A percentile compares a stretch with the other conserved stretches of the same genome.
Evolutionary conservation across 2,797 vertebrate species (phyloP).

Genomic region (Silurus lanzhouensis): DNA sequence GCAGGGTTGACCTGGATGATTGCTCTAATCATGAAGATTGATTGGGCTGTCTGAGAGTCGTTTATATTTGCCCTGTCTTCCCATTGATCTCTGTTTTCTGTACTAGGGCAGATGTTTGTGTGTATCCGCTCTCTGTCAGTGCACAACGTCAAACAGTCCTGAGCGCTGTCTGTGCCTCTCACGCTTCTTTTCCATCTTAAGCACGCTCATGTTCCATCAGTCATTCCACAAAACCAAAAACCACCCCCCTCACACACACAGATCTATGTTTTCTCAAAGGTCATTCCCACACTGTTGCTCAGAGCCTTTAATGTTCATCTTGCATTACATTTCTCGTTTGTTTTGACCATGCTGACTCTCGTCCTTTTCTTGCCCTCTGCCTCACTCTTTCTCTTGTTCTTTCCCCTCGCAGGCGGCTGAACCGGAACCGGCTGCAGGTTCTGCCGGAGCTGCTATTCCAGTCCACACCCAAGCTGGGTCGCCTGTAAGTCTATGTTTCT

Average conservation of each 20-base stretch:
- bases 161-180: conserved; percentile 41
- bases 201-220: conserved; percentile 31
- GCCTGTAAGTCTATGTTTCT: conserved; percentile 86
- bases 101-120: conserved; percentile 42
- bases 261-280: conserved; percentile 27
- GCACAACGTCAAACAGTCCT: conserved; percentile 45
- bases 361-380: conserved; percentile 40
- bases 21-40: conserved; percentile 53
- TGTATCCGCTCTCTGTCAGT: conserved; percentile 35
- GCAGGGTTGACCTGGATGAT: conserved; percentile 35
- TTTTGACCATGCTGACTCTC: conserved; percentile 49
- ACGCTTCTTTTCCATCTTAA: conserved; percentile 31
- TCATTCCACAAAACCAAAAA: conserved; percentile 44
- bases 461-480: conserved; percentile 91
- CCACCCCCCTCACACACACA: conserved; percentile 18
- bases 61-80: conserved; percentile 53
- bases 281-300: conserved; percentile 32
- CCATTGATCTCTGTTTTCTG: conserved; percentile 59
- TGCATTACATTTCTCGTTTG: conserved; percentile 37
- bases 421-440: conserved; percentile 94
- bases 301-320: conserved; percentile 37
- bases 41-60: conserved; percentile 41
- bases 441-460: conserved; percentile 97
- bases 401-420: conserved; percentile 83
- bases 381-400: conserved; percentile 25